Percentiles rank a stretch among this genome's conserved stretches.
phyloP scores from a whole-genome alignment of 2,113 vertebrate genomes.

The Gambusia affinis region DNA sequence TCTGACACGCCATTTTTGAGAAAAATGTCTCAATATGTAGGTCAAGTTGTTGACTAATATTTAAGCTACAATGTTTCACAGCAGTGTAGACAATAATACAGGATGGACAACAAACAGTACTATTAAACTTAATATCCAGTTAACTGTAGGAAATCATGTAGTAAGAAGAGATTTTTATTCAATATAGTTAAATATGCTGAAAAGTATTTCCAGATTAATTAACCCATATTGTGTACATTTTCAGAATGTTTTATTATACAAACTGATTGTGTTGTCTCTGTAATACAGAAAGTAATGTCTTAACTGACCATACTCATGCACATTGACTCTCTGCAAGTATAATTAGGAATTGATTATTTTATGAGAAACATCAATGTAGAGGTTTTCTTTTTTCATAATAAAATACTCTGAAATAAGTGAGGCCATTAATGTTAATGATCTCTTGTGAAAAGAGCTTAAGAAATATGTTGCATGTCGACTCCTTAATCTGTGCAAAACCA shows the following conservation, averaged over 20 bases:
- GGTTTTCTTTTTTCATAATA: background rate
- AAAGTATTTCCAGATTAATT: too few species aligned
- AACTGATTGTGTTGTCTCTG: background rate
- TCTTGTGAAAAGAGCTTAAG: slow-evolving; percentile 1
- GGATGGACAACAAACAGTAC: too few species aligned
- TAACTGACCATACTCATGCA: background rate
- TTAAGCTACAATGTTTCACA: background rate
- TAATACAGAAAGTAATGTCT: background rate
- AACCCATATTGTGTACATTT: too few species aligned
- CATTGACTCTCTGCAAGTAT: background rate
- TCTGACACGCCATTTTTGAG: background rate
- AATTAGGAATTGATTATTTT: background rate
- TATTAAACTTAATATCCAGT: too few species aligned
- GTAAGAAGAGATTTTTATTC: too few species aligned
- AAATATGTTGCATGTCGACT: background rate
- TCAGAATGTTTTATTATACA: background rate
- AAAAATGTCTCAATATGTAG: background rate
- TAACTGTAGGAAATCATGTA: too few species aligned
- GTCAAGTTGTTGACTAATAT: background rate
- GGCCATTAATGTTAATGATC: background rate
- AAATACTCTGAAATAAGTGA: background rate
- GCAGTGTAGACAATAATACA: too few species aligned
- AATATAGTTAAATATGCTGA: too few species aligned
- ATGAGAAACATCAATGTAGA: background rate
- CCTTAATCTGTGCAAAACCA: slow-evolving; percentile 6